Evolutionary conservation across 2,113 vertebrate species (phyloP), one percentile per base, ranked within the genome.

Genomic region (Morone saxatilis): DNA sequence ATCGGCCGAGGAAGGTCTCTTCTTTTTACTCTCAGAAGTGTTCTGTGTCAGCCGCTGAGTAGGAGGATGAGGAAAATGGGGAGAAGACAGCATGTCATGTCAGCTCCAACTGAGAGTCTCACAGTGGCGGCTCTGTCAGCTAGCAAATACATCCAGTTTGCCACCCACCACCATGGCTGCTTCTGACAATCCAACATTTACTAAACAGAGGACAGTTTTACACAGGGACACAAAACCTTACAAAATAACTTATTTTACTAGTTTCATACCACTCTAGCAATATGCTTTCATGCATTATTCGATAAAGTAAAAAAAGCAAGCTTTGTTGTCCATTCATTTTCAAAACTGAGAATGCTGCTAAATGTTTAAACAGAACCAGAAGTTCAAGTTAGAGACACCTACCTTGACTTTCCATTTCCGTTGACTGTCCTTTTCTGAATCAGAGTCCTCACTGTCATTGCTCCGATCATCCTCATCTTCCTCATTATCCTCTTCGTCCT

Each of bases 401-500:
- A 97, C 97, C 96, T 97, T 96, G 84, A 92, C 94, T 93, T 96
- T 96, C 81, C 71, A 93, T 93, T 95, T 95, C 81, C 88, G 89
- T 85, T 87, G 94, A 91, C 93, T 89, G 91, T 97, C 96, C 5
- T 92, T 96, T 91, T 96, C 96, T 0, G 95, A 97, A 90, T 97
- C 96, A 5, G 97, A 97, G 89, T 97, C 97, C 86, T 97, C 96
- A 77, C 96, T 98, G 84, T 97, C 97, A 71, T 94, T 95, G 92
- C 96, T 98, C 92, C 95, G 96, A 90, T 97, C 96, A 66, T 96
- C 95, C 14, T 96, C 96, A 8, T 90, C 83, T 25, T 84, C 85
- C 40, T 94, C 94, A 14, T 93, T 88, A 1, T 94, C 94, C 17
- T 96, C 94, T 4, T 98, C 96, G 1, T 97, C 61, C 5, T 97